phyloP scores from a whole-genome alignment of 2,888 invertebrate genomes.

The Dryobota labecula region DNA sequence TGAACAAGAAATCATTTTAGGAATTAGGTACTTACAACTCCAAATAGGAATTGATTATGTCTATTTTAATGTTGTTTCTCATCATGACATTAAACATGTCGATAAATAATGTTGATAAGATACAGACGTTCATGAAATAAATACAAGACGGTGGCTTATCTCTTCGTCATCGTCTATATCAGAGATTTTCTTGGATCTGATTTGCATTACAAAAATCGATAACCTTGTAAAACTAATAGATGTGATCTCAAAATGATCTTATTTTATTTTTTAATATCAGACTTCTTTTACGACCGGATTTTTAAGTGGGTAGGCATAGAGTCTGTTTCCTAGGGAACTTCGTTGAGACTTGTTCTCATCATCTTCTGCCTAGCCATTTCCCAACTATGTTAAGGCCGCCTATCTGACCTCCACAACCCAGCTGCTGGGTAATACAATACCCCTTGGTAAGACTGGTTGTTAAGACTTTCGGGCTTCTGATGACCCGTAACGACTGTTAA shows the following conservation, averaged over 20 bases:
- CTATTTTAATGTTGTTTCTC: neutral
- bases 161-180: slow-evolving; percentile 6
- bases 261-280: neutral
- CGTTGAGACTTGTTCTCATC: slow-evolving; percentile 2
- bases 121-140: neutral
- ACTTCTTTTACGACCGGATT: neutral
- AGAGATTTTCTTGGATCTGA: slow-evolving; percentile 17
- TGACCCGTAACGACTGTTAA: too few relatives aligned
- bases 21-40: too few relatives aligned
- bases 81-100: slow-evolving; percentile 8
- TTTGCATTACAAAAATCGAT: slow-evolving; percentile 27
- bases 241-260: slow-evolving; percentile 16
- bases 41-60: too few relatives aligned
- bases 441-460: too few relatives aligned
- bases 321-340: slow-evolving; percentile 2
- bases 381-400: too few relatives aligned
- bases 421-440: too few relatives aligned
- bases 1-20: too few relatives aligned
- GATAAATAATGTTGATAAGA: slow-evolving; percentile 27
- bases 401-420: too few relatives aligned
- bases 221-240: slow-evolving; percentile 31
- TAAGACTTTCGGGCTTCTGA: too few relatives aligned
- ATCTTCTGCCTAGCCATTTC: too few relatives aligned
- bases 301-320: slow-evolving; percentile 11
- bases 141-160: slow-evolving; percentile 16